Percentiles rank a stretch among this genome's conserved stretches.
phyloP scores from a whole-genome alignment of 2,113 vertebrate genomes.

The Daboia siamensis region DNA sequence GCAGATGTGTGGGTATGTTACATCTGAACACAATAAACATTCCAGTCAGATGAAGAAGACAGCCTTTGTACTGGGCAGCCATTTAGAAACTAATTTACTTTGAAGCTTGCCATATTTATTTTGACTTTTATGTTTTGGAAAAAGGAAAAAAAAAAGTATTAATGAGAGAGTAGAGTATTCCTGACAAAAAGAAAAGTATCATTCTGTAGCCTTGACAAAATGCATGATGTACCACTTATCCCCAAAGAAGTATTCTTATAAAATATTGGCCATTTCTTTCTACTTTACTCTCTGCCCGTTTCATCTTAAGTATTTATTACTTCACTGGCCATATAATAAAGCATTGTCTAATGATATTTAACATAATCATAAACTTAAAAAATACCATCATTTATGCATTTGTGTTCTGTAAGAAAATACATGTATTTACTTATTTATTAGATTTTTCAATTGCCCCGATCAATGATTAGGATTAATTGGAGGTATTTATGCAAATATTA shows the following conservation, averaged over 20 bases:
- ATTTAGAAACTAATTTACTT: constrained; percentile 24
- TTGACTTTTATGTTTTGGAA: background rate
- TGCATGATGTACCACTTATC: background rate
- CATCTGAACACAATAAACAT: constrained; percentile 19
- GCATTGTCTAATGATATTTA: background rate
- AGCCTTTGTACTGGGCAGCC: background rate
- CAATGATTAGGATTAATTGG: background rate
- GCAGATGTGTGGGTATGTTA: constrained; percentile 22
- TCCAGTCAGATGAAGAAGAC: constrained; percentile 1
- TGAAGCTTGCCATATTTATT: background rate
- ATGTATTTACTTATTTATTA: background rate
- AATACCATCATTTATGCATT: background rate
- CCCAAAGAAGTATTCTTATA: background rate
- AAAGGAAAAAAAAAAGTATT: constrained; percentile 24
- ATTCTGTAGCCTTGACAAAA: background rate
- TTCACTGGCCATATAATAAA: background rate
- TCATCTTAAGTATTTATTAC: background rate
- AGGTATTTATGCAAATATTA: background rate
- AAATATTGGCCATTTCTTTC: background rate
- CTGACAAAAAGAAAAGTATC: constrained; percentile 11
- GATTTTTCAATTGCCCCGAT: background rate
- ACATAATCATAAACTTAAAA: background rate
- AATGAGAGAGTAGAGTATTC: constrained; percentile 1
- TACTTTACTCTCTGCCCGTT: background rate
- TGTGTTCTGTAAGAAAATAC: background rate